A percentile compares a stretch with the other conserved stretches of the same genome.
phyloP scores from a whole-genome alignment of 2,797 vertebrate genomes.

The Peromyscus eremicus region DNA sequence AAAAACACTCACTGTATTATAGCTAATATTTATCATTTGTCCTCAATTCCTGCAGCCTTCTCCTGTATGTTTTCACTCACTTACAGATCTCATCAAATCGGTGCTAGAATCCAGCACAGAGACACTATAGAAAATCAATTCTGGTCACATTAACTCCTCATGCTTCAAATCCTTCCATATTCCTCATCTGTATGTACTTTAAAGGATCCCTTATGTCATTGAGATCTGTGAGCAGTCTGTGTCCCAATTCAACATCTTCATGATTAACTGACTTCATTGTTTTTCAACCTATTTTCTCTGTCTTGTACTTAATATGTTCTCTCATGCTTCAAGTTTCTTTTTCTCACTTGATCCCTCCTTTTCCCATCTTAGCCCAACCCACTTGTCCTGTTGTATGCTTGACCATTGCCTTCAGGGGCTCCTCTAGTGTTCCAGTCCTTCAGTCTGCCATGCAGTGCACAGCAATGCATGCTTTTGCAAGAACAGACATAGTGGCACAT shows the following conservation, averaged over 20 bases:
- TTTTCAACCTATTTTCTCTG: not conserved
- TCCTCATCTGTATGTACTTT: not conserved
- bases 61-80: not conserved
- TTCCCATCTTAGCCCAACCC: not conserved
- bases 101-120: not conserved
- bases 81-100: not conserved
- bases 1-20: not conserved
- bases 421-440: not conserved
- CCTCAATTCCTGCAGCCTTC: not conserved
- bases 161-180: not conserved
- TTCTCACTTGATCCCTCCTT: not conserved
- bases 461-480: not conserved
- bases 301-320: not conserved
- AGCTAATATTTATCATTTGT: not conserved
- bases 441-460: rapidly evolving
- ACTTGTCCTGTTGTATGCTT: not conserved
- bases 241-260: not conserved
- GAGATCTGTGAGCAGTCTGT: not conserved
- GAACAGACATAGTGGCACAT: not conserved
- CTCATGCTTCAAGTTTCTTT: not conserved
- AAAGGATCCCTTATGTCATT: rapidly evolving
- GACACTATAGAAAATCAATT: not conserved
- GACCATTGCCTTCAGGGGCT: not conserved
- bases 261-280: not conserved
- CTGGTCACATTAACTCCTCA: not conserved